Base-by-base conservation (phyloP, 2,113 vertebrate species). In the Chloropsis cyanopogon region DNA sequence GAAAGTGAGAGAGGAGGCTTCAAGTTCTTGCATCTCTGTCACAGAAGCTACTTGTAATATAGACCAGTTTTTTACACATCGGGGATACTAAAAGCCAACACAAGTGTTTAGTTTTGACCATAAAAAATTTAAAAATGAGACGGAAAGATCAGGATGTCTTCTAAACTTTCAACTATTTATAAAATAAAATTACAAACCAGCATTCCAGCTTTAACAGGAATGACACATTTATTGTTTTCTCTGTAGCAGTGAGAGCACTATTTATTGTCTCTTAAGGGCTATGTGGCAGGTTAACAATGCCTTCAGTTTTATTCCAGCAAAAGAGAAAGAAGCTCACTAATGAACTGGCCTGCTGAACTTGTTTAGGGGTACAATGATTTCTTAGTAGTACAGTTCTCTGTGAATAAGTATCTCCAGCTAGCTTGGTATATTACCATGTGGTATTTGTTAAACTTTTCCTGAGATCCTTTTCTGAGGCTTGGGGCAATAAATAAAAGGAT, bases 231-330 rank as follows among this genome's bases (percentile, higher is more conserved):
- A 95, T 77, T 93, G 95, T 92, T 93, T 91, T 86, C 68, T 83
- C 64, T 79, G 81, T 88, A 96, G 90, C 87, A 85, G 28, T 26
- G 50, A 96, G 88, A 96, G 70, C 82, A 66, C 90, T 93, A 93
- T 96, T 97, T 97, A 92, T 90, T 95, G 91, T 95, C 95, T 95
- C 90, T 94, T 91, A 96, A 95, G 93, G 94, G 88, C 86, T 70
- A 90, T 14, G 82, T 65, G 93, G 94, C 85, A 95, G 92, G 92
- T 95, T 94, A 96, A 94, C 79, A 93, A 91, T 86, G 82, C 42
- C 78, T 97, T 94, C 63, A 85, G 94, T 95, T 96, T 93, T 72
- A 96, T 76, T 19, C 89, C 35, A 88, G 82, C 83, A 79, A 81
- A 93, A 88, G 92, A 91, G 70, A 86, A 82, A 79, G 88, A 29